These are phyloP conservation scores for Gymnobelideus leadbeateri DNA, from an alignment of 2,113 vertebrate genomes.

Conservation along the genomic window DNA sequence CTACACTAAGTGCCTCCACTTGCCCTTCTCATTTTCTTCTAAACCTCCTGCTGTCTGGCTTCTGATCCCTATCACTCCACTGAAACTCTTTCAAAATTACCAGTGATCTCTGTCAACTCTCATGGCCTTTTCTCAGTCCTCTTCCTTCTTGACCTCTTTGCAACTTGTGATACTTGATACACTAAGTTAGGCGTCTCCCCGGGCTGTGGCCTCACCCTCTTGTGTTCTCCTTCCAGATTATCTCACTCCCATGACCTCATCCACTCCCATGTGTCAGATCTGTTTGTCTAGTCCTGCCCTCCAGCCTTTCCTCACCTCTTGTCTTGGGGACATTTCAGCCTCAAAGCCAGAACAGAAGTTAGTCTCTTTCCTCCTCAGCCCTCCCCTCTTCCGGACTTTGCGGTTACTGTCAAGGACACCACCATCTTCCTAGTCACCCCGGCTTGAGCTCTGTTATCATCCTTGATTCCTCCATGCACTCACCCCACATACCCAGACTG, in stretches of 20 bases:
- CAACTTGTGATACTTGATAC: background rate
- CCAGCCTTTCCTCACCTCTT: background rate
- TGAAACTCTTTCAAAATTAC: background rate
- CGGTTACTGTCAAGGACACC: background rate
- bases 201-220: background rate
- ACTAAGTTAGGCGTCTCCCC: accelerated
- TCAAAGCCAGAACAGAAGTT: background rate
- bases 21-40: background rate
- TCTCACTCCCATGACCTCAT: background rate
- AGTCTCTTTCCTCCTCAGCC: background rate
- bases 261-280: background rate
- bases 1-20: background rate
- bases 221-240: background rate
- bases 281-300: background rate
- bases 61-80: background rate
- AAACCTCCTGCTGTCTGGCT: background rate
- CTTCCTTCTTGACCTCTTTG: background rate
- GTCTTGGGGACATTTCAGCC: background rate
- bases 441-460: too few relatives aligned
- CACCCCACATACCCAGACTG: background rate
- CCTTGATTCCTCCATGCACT: background rate
- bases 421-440: background rate
- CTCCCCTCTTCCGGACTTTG: background rate
- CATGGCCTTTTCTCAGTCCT: background rate
- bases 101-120: background rate